A percentile compares a stretch with the other conserved stretches of the same genome.
Conservation (phyloP, 2,888 invertebrate genomes). For the Baronia brevicornis region DNA sequence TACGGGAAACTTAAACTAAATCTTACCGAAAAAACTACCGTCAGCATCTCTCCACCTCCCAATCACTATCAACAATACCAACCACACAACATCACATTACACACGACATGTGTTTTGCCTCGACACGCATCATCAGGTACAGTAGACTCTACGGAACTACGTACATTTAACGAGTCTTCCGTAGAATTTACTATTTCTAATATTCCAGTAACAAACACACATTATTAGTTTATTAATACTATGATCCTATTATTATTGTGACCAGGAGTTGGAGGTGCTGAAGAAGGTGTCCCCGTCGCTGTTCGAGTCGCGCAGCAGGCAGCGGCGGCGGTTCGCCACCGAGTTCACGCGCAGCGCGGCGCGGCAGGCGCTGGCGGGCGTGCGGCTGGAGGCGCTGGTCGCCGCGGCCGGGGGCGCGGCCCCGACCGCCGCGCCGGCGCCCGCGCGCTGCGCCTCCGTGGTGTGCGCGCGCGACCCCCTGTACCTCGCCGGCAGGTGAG, state of each 20-base stretch:
- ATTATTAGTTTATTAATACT: slow-evolving; percentile 26
- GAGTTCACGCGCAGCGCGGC: slow-evolving; percentile 80
- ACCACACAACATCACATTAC: too few species aligned
- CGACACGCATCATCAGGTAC: too few species aligned
- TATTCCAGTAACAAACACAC: too few species aligned
- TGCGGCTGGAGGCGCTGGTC: slow-evolving; percentile 43
- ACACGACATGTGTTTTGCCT: too few species aligned
- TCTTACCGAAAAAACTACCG: too few species aligned
- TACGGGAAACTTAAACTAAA: too few species aligned
- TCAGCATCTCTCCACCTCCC: too few species aligned
- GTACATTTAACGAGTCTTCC: too few species aligned
- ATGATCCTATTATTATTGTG: slow-evolving; percentile 2
- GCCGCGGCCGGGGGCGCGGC: slow-evolving; percentile 56
- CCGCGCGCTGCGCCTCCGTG: slow-evolving; percentile 64
- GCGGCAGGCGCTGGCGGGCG: slow-evolving; percentile 68
- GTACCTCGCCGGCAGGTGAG: slow-evolving; percentile 79
- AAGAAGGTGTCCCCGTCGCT: slow-evolving; percentile 56
- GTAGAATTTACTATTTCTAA: too few species aligned
- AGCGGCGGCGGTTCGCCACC: slow-evolving; percentile 55
- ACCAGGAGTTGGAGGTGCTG: slow-evolving; percentile 58
- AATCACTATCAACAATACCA: too few species aligned
- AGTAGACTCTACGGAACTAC: too few species aligned
- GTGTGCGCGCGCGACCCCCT: slow-evolving; percentile 75
- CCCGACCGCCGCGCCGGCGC: slow-evolving; percentile 47
- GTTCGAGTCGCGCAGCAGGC: slow-evolving; percentile 48